Evolutionary conservation across 2,797 vertebrate genomes (phyloP).

Genomic region (Melopsittacus undulatus): DNA sequence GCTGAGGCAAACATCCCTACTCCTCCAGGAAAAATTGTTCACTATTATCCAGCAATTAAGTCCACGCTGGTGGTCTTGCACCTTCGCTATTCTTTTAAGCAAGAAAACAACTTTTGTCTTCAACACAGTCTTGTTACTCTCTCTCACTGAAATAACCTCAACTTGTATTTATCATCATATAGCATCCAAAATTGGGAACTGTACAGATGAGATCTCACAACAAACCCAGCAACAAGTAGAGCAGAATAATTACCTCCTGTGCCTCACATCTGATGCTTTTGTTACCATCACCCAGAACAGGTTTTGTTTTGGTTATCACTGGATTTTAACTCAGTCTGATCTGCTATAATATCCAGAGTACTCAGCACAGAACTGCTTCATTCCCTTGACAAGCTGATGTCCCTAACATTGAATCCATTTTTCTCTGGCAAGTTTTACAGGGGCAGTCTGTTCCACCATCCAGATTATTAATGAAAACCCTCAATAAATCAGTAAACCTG

Average conservation of each 20-base stretch:
- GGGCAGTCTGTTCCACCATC: background rate
- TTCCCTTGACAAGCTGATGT: background rate
- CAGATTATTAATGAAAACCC: background rate
- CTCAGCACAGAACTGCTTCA: background rate
- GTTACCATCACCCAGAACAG: background rate
- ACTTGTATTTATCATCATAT: background rate
- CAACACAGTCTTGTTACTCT: background rate
- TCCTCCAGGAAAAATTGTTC: background rate
- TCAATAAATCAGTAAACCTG: background rate
- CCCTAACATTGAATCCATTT: background rate
- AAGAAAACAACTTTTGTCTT: background rate
- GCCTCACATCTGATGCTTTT: conserved; percentile 43
- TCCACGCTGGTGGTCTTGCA: background rate
- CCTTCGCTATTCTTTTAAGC: background rate
- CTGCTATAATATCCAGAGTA: background rate
- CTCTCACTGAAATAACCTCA: background rate
- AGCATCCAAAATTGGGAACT: background rate
- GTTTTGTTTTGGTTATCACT: conserved; percentile 7
- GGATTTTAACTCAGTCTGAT: background rate
- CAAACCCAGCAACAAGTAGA: conserved; percentile 37
- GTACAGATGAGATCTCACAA: conserved; percentile 3
- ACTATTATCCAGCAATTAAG: background rate
- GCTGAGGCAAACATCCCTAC: background rate
- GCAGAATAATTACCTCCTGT: conserved; percentile 67
- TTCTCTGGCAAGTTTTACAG: background rate